Evolutionary conservation across 2,888 invertebrate species (phyloP).

Genomic region (Kuschelorhynchus macadamiae): DNA sequence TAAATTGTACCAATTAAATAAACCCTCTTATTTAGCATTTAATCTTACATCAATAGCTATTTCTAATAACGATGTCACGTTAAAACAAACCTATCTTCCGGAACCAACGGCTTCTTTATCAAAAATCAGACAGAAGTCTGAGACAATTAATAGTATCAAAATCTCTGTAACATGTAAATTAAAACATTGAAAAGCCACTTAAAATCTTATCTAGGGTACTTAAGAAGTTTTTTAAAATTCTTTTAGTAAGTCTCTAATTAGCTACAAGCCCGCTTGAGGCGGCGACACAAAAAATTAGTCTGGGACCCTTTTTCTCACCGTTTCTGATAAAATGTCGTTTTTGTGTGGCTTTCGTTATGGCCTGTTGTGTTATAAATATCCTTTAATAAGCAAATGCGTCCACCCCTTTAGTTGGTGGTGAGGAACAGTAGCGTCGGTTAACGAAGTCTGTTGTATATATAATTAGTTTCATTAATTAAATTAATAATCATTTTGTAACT

Average conservation of each 20-base stretch:
- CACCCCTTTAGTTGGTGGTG: conserved; percentile 12
- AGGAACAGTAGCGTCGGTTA: conserved; percentile 13
- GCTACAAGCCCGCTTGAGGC: conserved; percentile 53
- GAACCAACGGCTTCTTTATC: neutral
- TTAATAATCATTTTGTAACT: no score
- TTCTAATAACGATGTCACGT: no score
- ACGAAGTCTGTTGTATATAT: neutral
- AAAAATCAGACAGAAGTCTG: conserved; percentile 8
- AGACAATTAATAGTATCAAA: conserved; percentile 16
- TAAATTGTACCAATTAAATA: no score
- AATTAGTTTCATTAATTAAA: neutral
- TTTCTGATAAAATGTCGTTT: conserved; percentile 40
- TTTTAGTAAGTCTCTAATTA: conserved; percentile 57
- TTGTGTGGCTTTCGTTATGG: conserved; percentile 30
- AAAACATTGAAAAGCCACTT: conserved; percentile 39
- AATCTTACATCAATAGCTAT: no score
- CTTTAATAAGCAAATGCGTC: conserved; percentile 34
- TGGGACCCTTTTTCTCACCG: conserved; percentile 39
- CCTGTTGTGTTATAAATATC: conserved; percentile 33
- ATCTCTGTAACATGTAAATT: conserved; percentile 37
- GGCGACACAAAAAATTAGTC: conserved; percentile 49
- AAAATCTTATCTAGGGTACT: conserved; percentile 36
- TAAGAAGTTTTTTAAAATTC: conserved; percentile 34
- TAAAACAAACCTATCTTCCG: neutral
- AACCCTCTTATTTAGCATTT: no score